Percentiles rank a stretch among this genome's conserved stretches.
phyloP scores from a whole-genome alignment of 2,797 vertebrate genomes.

The Hapalemur alaotrensis region DNA sequence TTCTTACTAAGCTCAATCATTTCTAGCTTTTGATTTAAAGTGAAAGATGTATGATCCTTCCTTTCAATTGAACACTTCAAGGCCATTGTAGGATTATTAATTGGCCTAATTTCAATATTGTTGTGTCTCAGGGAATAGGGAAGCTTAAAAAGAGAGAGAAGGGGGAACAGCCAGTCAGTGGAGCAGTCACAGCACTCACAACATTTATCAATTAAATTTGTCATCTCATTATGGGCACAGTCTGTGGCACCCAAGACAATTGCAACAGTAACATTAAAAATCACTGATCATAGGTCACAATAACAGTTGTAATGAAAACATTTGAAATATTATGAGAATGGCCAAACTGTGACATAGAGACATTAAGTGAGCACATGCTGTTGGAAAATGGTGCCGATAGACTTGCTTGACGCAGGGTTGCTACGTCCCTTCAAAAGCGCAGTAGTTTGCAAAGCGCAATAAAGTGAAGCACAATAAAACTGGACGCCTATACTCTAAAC shows the following conservation, averaged over 20 bases:
- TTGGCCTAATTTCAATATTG: not conserved
- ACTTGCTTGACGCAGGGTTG: not conserved
- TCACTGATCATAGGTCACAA: no score
- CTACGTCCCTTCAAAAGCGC: not conserved
- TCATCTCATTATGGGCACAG: not conserved
- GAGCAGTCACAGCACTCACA: not conserved
- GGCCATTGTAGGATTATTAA: not conserved
- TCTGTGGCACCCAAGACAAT: not conserved
- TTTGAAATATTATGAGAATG: not conserved
- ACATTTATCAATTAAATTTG: not conserved
- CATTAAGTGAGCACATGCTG: not conserved
- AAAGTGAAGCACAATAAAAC: not conserved
- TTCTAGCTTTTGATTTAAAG: not conserved
- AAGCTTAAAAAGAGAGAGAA: not conserved
- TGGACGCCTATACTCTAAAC: not conserved
- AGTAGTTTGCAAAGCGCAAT: not conserved
- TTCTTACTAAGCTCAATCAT: not conserved
- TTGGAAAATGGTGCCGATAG: not conserved
- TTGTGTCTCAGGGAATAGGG: not conserved
- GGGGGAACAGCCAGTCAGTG: not conserved
- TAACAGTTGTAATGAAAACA: not conserved
- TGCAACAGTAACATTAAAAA: not conserved
- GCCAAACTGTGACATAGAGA: not conserved
- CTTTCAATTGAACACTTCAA: not conserved
- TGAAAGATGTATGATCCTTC: not conserved